Conservation (phyloP, 1,140 invertebrate species). For the Drosophila pseudoananassae region DNA sequence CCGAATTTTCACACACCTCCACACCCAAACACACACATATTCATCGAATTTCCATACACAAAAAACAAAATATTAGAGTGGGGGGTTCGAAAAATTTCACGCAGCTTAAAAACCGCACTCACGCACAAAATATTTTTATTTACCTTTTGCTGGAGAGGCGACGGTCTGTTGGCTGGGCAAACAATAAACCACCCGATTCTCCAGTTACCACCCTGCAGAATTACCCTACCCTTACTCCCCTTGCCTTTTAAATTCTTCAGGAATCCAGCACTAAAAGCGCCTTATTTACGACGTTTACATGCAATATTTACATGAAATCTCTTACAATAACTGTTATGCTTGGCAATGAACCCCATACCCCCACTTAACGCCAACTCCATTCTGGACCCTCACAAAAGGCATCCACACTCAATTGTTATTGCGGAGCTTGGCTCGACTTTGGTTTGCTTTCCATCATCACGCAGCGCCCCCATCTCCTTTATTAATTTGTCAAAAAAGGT, state of each 20-base stretch:
- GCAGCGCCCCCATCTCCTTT: slow-evolving; percentile 10
- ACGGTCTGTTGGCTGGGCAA: slow-evolving; percentile 49
- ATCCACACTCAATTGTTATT: slow-evolving; percentile 46
- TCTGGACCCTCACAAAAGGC: slow-evolving; percentile 9
- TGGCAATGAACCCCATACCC: slow-evolving; percentile 38
- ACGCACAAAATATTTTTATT: slow-evolving; percentile 82
- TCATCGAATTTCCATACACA: slow-evolving; percentile 53
- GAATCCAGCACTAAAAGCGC: slow-evolving; percentile 66
- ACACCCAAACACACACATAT: slow-evolving; percentile 14
- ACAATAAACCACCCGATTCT: slow-evolving; percentile 68
- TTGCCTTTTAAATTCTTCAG: slow-evolving; percentile 9
- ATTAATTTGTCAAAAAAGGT: slow-evolving; percentile 65
- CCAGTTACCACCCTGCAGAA: slow-evolving; percentile 9
- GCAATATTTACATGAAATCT: slow-evolving; percentile 82
- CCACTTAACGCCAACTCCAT: slow-evolving; percentile 23
- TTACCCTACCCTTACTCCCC: slow-evolving; percentile 1
- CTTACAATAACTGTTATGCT: slow-evolving; percentile 81
- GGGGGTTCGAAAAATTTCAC: slow-evolving; percentile 65
- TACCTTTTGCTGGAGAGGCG: slow-evolving; percentile 48
- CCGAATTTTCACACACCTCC: slow-evolving; percentile 59
- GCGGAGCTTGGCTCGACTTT: slow-evolving; percentile 9
- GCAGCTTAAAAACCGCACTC: slow-evolving; percentile 82
- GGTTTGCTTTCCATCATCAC: slow-evolving; percentile 30
- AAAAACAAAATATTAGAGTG: slow-evolving; percentile 20
- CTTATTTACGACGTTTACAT: slow-evolving; percentile 81